Evolutionary conservation across 1,140 invertebrate genomes (phyloP).

Genomic region (Leptoteleia sp.): DNA sequence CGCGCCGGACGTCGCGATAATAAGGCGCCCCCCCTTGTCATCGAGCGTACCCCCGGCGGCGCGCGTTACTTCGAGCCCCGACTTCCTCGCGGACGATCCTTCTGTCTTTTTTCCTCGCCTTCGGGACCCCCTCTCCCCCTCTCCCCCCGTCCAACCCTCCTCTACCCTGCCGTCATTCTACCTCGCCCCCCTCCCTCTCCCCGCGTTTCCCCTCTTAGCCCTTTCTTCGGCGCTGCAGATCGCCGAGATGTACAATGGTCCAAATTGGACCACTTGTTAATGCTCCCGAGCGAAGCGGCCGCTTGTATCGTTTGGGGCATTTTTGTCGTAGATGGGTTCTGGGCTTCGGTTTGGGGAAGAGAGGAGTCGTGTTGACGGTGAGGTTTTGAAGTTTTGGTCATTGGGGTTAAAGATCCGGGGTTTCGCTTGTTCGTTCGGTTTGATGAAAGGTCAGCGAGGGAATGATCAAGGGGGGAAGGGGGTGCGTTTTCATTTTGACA

Average conservation of each 20-base stretch:
- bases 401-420: constrained; percentile 10
- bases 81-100: constrained; percentile 13
- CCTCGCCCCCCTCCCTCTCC: background rate
- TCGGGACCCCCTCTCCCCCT: no score
- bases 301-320: constrained; percentile 3
- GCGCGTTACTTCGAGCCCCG: background rate
- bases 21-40: constrained; percentile 39
- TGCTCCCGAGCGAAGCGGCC: constrained; percentile 1
- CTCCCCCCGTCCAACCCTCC: no score
- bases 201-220: background rate
- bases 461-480: no score
- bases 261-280: constrained; percentile 44
- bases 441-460: background rate
- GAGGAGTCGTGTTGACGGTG: background rate
- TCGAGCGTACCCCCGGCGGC: constrained; percentile 32
- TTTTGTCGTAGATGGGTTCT: constrained; percentile 3
- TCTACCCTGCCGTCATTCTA: no score
- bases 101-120: background rate
- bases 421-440: background rate
- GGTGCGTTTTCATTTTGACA: no score
- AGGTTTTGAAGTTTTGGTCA: background rate
- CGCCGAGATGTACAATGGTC: background rate
- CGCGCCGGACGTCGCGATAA: constrained; percentile 55
- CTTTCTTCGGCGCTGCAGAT: background rate
- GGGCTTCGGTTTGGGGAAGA: background rate